Conservation (phyloP, 2,888 invertebrate species). For the Trichopoda pennipes region DNA sequence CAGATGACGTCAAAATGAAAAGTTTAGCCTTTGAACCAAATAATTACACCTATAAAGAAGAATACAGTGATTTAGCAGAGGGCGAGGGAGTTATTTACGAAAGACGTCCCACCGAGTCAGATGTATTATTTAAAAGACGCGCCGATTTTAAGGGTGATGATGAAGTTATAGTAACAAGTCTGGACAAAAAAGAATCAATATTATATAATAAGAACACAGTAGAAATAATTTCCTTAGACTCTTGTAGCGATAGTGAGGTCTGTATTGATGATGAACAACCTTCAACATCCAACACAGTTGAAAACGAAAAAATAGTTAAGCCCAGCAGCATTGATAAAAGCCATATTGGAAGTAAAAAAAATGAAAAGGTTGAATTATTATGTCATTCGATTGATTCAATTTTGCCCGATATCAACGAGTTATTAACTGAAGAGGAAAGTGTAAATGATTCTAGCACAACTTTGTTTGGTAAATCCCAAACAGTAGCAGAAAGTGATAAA, state of each 20-base stretch:
- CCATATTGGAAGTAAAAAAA: not conserved
- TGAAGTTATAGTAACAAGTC: conserved; percentile 11
- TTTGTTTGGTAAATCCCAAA: not conserved
- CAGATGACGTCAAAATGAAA: conserved; percentile 32
- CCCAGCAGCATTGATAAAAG: conserved; percentile 1
- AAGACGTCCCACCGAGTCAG: not conserved
- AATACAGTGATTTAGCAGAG: not conserved
- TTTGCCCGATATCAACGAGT: conserved; percentile 12
- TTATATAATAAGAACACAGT: not conserved
- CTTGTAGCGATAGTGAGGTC: conserved; percentile 38
- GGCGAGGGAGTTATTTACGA: not conserved
- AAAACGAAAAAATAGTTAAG: not conserved
- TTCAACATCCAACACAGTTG: conserved; percentile 11
- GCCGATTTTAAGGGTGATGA: conserved; percentile 40
- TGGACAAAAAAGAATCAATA: not conserved
- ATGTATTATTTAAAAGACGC: conserved; percentile 52
- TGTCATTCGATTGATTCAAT: conserved; percentile 35
- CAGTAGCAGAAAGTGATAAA: not conserved
- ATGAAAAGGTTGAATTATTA: not conserved
- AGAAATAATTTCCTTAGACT: conserved; percentile 47
- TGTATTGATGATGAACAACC: not conserved
- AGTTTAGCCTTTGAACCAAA: conserved; percentile 4
- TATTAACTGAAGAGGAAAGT: not conserved
- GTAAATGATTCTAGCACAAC: not conserved
- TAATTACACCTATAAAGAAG: conserved; percentile 33